A percentile compares a stretch with the other conserved stretches of the same genome.
Conservation (phyloP, 2,888 invertebrate species). For the Aporophyla nigra region DNA sequence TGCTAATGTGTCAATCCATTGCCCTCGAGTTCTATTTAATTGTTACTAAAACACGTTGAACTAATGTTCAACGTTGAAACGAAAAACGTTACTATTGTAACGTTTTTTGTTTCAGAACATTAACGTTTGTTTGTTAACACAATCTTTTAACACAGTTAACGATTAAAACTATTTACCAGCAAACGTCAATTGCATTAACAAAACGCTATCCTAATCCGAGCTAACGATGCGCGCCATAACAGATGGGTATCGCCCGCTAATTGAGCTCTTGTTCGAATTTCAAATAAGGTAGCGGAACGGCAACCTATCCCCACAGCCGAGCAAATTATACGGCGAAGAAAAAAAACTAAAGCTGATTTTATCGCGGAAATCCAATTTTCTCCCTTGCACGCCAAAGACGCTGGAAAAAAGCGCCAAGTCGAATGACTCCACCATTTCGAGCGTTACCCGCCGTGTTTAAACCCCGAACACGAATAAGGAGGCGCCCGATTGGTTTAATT, state of each 20-base stretch:
- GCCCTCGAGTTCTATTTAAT: not conserved
- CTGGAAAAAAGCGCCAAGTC: constrained; percentile 90
- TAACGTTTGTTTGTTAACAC: constrained; percentile 21
- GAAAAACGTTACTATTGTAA: too few species aligned
- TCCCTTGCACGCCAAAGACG: constrained; percentile 91
- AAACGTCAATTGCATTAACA: constrained; percentile 57
- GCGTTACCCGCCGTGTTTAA: constrained; percentile 89
- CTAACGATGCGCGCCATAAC: constrained; percentile 69
- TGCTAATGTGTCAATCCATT: not conserved
- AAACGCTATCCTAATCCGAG: constrained; percentile 55
- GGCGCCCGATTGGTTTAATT: constrained; percentile 91
- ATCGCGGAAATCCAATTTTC: constrained; percentile 91
- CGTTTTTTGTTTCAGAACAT: not conserved
- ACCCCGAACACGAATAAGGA: constrained; percentile 90
- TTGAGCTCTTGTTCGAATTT: constrained; percentile 86
- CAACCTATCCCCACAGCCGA: constrained; percentile 79
- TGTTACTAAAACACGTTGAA: not conserved
- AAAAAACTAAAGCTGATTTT: constrained; percentile 88
- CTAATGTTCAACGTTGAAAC: too few species aligned
- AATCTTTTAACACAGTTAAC: constrained; percentile 33
- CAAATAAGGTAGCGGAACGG: constrained; percentile 83
- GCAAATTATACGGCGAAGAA: constrained; percentile 87
- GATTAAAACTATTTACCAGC: constrained; percentile 52
- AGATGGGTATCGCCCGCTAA: constrained; percentile 80
- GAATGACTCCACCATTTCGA: constrained; percentile 90